These are phyloP conservation scores for Caenorhabditis sp. DNA, from an alignment of 2,888 invertebrate genomes.

Conservation along the genomic window DNA sequence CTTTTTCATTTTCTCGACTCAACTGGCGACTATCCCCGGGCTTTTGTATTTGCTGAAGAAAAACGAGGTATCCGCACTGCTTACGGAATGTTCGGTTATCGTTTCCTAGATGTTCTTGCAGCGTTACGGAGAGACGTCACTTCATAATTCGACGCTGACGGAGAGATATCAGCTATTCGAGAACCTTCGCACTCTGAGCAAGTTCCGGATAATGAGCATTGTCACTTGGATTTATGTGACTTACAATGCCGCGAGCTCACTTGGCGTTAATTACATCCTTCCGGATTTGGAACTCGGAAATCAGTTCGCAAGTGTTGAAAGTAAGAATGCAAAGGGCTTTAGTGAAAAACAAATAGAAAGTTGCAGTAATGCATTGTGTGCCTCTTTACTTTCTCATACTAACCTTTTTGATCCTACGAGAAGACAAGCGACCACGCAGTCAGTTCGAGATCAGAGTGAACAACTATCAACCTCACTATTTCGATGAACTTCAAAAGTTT, in stretches of 20 bases:
- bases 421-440: slow-evolving; percentile 10
- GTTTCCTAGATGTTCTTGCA: slow-evolving; percentile 3
- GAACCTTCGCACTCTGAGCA: slow-evolving; percentile 24
- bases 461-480: slow-evolving; percentile 13
- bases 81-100: too few relatives aligned
- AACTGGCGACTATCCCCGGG: slow-evolving; percentile 31
- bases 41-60: slow-evolving; percentile 23
- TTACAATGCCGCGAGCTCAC: slow-evolving; percentile 2
- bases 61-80: slow-evolving; percentile 17
- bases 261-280: background rate
- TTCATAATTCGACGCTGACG: slow-evolving; percentile 4
- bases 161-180: slow-evolving; percentile 40
- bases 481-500: slow-evolving; percentile 30
- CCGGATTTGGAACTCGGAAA: background rate
- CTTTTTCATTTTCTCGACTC: slow-evolving; percentile 8
- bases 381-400: slow-evolving; percentile 33
- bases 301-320: slow-evolving; percentile 30
- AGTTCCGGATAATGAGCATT: slow-evolving; percentile 34
- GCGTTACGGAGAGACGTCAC: slow-evolving; percentile 5
- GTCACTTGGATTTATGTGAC: slow-evolving; percentile 32
- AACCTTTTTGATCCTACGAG: slow-evolving; percentile 11
- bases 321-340: background rate
- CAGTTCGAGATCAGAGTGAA: slow-evolving; percentile 8
- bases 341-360: background rate
- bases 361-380: slow-evolving; percentile 36